Evolutionary conservation across 1,140 invertebrate species (phyloP), one percentile per base, ranked within the genome.

Genomic region (Hyposmocoma kahamanoa): DNA sequence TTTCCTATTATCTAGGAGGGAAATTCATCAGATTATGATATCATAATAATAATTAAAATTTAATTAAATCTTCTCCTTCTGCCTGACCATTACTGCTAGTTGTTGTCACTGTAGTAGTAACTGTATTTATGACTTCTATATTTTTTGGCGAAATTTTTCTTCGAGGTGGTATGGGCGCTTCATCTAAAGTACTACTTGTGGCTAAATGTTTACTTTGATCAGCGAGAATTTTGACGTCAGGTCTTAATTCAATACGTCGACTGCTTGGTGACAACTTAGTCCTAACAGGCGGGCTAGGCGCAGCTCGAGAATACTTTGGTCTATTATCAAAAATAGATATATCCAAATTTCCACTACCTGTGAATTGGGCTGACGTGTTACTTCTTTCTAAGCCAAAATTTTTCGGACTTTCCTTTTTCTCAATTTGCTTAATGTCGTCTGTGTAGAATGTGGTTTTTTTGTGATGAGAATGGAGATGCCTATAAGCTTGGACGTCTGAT

Each of bases 211-310:
- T 68, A 19, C 74, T 63, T 51, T 74, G 64, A 41, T 75, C 71
- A 4, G 62, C 59, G 19, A 80, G 65, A 22, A 42, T 26, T 45
- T 55, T 69, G 0, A 72, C 42, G 15, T 79, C 71, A 36, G 57
- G 55, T 28, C 67, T 80, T 17, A 75, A 63, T 50, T 88, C 86
- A 42, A 62, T 70, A 22, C 74, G 60, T n/a, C 53, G 50, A 22
- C 20, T 65, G 8, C 42, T 50, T 4, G 84, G 84, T 13, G 84
- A 30, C 39, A 80, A 53, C 51, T 85, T 86, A 18, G 62, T 77
- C 50, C 86, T 72, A 0, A 78, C 76, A 0, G 86, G 86, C 11
- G 84, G 84, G 55, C 84, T 86, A 0, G 86, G 86, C 15, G 86
- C 86, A 3, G 74, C 62, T 19, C 84, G 54, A 4, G 78, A 80